phyloP scores from a whole-genome alignment of 2,888 invertebrate genomes.

The Tenthredo mesomela region DNA sequence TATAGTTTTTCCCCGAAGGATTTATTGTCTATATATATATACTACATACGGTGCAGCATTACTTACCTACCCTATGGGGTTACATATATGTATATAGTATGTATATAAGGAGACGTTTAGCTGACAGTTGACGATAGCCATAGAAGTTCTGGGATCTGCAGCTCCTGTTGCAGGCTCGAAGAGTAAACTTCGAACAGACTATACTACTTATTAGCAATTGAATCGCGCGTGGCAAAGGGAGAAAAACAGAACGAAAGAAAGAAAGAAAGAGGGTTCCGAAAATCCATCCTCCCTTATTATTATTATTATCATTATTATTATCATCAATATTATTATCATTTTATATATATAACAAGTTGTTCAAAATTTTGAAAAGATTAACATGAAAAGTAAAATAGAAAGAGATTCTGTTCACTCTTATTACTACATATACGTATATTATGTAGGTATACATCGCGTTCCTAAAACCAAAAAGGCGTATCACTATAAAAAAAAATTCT shows the following conservation, averaged over 20 bases:
- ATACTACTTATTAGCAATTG: slow-evolving; percentile 6
- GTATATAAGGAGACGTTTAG: slow-evolving; percentile 7
- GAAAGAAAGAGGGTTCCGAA: neutral
- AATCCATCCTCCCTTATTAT: neutral
- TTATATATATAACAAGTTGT: neutral
- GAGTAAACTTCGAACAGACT: slow-evolving; percentile 8
- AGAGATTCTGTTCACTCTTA: no score
- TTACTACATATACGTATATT: no score
- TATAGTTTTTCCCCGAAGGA: neutral
- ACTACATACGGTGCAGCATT: neutral
- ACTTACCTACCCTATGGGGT: neutral
- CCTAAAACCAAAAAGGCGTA: no score
- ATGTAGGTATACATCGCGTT: no score
- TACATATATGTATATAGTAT: neutral
- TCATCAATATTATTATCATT: neutral
- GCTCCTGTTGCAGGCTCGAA: neutral
- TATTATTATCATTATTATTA: neutral
- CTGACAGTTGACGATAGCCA: slow-evolving; percentile 41
- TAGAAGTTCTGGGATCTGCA: slow-evolving; percentile 24
- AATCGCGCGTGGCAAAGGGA: neutral
- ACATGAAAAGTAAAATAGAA: neutral
- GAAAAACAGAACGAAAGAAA: neutral
- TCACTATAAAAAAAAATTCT: no score
- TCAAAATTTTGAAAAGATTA: neutral
- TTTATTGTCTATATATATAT: neutral